These are phyloP conservation scores for Leptopilina myrica DNA, from an alignment of 2,888 invertebrate species.

Conservation along the genomic window DNA sequence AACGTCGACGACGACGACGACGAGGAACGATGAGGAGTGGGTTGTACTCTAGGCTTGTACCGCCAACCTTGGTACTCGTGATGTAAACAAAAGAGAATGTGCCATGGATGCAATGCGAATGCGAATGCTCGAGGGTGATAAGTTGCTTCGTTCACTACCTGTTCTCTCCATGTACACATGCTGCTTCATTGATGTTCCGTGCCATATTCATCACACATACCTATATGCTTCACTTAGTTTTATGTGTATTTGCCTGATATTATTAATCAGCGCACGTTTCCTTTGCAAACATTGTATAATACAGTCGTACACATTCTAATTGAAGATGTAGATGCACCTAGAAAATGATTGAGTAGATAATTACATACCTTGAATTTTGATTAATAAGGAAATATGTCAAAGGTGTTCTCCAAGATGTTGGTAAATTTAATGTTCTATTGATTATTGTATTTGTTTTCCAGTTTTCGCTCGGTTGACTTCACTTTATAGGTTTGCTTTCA, in stretches of 20 bases:
- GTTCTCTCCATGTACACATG: slow-evolving; percentile 12
- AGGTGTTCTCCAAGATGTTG: neutral
- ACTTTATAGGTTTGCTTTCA: too few species aligned
- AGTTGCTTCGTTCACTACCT: slow-evolving; percentile 42
- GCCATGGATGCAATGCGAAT: slow-evolving; percentile 43
- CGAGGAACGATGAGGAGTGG: slow-evolving; percentile 15
- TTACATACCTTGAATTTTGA: too few species aligned
- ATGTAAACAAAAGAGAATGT: slow-evolving; percentile 49
- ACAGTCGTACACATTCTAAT: neutral
- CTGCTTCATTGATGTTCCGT: slow-evolving; percentile 26
- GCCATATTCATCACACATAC: neutral
- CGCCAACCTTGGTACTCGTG: slow-evolving; percentile 42
- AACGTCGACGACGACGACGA: slow-evolving; percentile 36
- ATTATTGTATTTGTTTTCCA: slow-evolving; percentile 19
- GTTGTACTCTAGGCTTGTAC: neutral
- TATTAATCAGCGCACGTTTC: slow-evolving; percentile 19
- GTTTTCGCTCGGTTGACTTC: too few species aligned
- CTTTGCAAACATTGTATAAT: slow-evolving; percentile 8
- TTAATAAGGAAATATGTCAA: slow-evolving; percentile 12
- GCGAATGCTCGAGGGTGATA: slow-evolving; percentile 45
- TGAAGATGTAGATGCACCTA: slow-evolving; percentile 13
- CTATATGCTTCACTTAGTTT: slow-evolving; percentile 13
- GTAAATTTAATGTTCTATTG: slow-evolving; percentile 17
- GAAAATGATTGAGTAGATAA: slow-evolving; percentile 17
- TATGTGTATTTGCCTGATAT: slow-evolving; percentile 11